Conservation (phyloP, 2,113 vertebrate species). For the Callionymus lyra region DNA sequence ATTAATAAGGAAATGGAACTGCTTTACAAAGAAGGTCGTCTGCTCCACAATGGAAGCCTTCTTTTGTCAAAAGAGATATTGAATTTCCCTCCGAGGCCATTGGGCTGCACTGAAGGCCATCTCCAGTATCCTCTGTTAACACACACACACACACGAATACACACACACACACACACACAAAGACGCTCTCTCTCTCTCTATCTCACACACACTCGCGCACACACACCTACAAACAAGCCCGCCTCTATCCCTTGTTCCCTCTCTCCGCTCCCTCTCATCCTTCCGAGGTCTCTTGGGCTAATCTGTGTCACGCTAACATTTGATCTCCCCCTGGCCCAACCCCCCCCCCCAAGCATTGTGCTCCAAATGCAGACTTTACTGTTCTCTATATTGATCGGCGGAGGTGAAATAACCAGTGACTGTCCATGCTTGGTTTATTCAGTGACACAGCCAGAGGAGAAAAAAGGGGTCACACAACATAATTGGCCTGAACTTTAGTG, state of each 20-base stretch:
- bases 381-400: conserved; percentile 52
- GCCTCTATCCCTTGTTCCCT: conserved; percentile 10
- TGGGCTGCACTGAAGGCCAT: conserved; percentile 50
- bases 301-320: conserved; percentile 54
- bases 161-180: conserved; percentile 3
- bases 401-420: conserved; percentile 25
- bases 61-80: conserved; percentile 62
- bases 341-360: conserved; percentile 8
- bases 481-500: no score
- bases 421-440: conserved; percentile 32
- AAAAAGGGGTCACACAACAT: conserved; percentile 10
- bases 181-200: no score
- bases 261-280: conserved; percentile 18
- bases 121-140: conserved; percentile 40
- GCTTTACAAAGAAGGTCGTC: conserved; percentile 47
- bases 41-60: conserved; percentile 49
- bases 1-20: conserved; percentile 61
- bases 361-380: conserved; percentile 47
- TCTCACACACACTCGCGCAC: no score
- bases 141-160: conserved; percentile 1
- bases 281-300: conserved; percentile 45
- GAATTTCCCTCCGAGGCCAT: conserved; percentile 56
- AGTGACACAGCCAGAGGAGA: conserved; percentile 9
- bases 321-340: conserved; percentile 20
- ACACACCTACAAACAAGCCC: neutral